These are phyloP conservation scores for Ischnura elegans DNA, from an alignment of 2,888 invertebrate species.

Conservation along the genomic window DNA sequence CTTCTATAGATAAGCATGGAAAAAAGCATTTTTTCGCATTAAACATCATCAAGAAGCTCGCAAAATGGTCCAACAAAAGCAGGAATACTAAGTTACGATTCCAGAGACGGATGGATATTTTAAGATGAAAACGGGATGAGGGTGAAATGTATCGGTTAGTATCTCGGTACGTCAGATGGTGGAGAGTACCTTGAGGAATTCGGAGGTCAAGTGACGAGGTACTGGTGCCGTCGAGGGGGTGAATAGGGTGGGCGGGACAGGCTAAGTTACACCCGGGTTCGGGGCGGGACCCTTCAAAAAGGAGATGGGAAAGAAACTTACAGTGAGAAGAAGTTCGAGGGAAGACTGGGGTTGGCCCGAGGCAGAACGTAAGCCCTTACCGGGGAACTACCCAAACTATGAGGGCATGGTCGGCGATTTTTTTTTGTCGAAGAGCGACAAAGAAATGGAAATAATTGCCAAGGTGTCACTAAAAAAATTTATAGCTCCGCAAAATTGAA, in stretches of 20 bases:
- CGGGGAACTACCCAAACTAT: not conserved
- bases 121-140: too few relatives aligned
- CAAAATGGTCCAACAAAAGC: too few relatives aligned
- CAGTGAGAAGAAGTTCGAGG: not conserved
- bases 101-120: too few relatives aligned
- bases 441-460: not conserved
- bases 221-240: not conserved
- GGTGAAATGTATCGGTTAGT: too few relatives aligned
- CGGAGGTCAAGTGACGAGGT: not conserved
- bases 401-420: not conserved
- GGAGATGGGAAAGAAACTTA: not conserved
- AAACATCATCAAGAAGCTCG: too few relatives aligned
- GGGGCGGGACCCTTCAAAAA: not conserved
- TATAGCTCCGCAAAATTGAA: not conserved
- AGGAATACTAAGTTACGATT: too few relatives aligned
- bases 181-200: too few relatives aligned
- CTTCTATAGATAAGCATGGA: too few relatives aligned
- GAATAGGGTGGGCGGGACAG: not conserved
- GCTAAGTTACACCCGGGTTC: not conserved
- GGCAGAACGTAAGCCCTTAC: not conserved
- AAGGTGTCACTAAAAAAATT: constrained; percentile 14
- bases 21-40: too few relatives aligned
- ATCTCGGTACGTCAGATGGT: too few relatives aligned
- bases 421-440: not conserved
- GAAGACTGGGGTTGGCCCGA: not conserved